A percentile compares a stretch with the other conserved stretches of the same genome.
These are phyloP conservation scores for Orthonevra nobilis DNA, from an alignment of 2,888 invertebrate species.

Conservation along the genomic window DNA sequence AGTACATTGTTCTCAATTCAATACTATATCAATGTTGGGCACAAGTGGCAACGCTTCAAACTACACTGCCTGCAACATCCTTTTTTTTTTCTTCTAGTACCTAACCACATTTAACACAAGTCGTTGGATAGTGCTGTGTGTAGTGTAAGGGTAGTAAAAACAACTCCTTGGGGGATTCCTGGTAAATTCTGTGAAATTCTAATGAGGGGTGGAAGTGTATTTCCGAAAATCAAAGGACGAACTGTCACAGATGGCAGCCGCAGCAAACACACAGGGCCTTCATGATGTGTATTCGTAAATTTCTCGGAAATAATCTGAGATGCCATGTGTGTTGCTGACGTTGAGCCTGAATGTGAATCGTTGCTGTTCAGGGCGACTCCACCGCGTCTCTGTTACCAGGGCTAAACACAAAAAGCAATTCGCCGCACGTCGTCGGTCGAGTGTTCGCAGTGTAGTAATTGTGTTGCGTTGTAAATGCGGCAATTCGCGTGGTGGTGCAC, in stretches of 20 bases:
- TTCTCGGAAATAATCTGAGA: constrained; percentile 36
- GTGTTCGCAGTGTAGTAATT: too few species aligned
- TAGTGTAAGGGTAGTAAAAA: not conserved
- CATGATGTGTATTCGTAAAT: constrained; percentile 10
- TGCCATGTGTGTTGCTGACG: not conserved
- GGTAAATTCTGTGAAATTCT: constrained; percentile 48
- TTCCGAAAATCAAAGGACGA: constrained; percentile 60
- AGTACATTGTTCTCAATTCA: too few species aligned
- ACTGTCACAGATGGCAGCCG: constrained; percentile 51
- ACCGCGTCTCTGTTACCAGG: too few species aligned
- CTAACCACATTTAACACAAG: too few species aligned
- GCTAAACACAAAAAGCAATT: too few species aligned
- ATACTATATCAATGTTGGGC: too few species aligned
- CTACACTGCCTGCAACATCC: not conserved
- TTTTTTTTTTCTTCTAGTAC: too few species aligned
- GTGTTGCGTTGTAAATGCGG: constrained; percentile 55
- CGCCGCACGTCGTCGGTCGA: constrained; percentile 55
- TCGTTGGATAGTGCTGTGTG: too few species aligned
- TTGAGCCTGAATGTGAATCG: constrained; percentile 42
- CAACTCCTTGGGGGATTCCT: constrained; percentile 64
- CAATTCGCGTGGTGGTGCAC: constrained; percentile 41
- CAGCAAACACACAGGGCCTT: not conserved
- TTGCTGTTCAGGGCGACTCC: constrained; percentile 40
- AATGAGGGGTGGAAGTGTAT: constrained; percentile 43
- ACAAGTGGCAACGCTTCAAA: too few species aligned